These are phyloP conservation scores for Ictalurus furcatus DNA, from an alignment of 2,113 vertebrate genomes.

Conservation along the genomic window DNA sequence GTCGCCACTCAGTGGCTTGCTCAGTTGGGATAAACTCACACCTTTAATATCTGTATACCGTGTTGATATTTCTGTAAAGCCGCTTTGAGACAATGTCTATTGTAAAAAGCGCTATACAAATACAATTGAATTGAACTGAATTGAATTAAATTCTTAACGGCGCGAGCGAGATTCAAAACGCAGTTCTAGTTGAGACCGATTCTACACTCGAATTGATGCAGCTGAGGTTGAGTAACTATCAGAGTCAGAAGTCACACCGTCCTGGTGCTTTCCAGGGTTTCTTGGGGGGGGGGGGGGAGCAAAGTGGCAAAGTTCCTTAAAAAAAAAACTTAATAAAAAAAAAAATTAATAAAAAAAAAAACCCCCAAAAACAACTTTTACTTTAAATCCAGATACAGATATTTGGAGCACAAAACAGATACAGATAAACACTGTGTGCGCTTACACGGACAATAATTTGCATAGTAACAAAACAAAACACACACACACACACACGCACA, in stretches of 20 bases:
- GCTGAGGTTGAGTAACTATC: neutral
- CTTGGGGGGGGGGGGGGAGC: neutral
- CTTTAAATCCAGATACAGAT: neutral
- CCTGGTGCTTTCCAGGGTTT: neutral
- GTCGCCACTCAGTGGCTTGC: no score
- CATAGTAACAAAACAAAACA: neutral
- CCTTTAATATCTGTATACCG: no score
- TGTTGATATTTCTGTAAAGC: no score
- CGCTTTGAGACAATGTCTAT: no score
- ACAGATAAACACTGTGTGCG: neutral
- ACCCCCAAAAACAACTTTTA: neutral
- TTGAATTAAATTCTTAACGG: no score
- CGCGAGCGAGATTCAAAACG: neutral
- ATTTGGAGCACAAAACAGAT: neutral
- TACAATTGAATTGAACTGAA: no score
- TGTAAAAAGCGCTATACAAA: no score
- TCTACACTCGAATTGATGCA: neutral
- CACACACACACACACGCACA: neutral
- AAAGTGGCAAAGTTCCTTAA: neutral
- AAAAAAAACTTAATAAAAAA: no score
- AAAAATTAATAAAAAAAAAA: no score
- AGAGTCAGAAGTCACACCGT: neutral
- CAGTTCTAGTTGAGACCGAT: neutral
- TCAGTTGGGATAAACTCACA: no score
- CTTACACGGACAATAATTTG: neutral